A percentile compares a stretch with the other conserved stretches of the same genome.
phyloP scores from a whole-genome alignment of 1,140 invertebrate species.

The Cydia amplana region DNA sequence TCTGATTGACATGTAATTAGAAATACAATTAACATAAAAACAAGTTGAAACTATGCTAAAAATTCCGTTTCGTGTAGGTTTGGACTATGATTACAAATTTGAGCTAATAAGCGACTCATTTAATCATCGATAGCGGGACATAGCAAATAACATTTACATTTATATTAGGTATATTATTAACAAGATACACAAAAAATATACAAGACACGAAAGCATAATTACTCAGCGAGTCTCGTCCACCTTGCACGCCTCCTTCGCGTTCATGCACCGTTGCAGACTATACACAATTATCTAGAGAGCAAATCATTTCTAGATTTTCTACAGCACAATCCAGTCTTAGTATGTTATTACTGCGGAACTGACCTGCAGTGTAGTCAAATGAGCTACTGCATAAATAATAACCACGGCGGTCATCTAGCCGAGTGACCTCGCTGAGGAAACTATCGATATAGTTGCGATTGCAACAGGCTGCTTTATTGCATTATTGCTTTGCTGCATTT shows the following conservation, averaged over 20 bases:
- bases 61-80: background rate
- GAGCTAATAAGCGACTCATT: background rate
- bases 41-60: background rate
- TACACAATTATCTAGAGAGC: conserved; percentile 2
- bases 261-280: conserved; percentile 6
- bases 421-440: background rate
- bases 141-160: too few species aligned
- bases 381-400: background rate
- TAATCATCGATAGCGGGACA: background rate
- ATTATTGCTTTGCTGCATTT: too few species aligned
- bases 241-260: background rate
- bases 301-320: background rate
- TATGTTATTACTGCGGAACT: conserved; percentile 5
- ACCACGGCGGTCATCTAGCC: background rate
- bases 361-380: too few species aligned
- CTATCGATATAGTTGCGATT: too few species aligned
- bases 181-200: too few species aligned
- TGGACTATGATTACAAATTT: background rate
- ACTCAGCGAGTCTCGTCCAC: too few species aligned
- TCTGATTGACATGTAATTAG: background rate
- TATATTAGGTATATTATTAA: too few species aligned
- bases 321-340: background rate
- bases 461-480: background rate
- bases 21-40: background rate
- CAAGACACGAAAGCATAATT: too few species aligned